Conservation (phyloP, 2,888 invertebrate genomes). For the Latheticus oryzae region DNA sequence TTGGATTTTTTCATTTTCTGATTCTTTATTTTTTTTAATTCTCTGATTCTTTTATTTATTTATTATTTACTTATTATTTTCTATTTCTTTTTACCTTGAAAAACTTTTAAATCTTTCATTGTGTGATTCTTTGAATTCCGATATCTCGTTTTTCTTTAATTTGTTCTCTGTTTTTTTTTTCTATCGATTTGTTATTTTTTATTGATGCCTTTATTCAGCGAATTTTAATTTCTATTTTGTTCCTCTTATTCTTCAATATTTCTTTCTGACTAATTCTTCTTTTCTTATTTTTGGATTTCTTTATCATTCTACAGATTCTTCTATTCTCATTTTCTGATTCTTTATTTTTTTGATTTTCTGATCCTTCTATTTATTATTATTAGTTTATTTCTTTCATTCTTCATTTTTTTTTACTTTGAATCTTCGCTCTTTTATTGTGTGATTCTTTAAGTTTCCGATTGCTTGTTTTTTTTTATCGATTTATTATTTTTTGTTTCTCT, state of each 20-base stretch:
- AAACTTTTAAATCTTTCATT: not conserved
- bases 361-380: no score
- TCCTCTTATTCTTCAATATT: not conserved
- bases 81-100: not conserved
- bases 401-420: no score
- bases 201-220: not conserved
- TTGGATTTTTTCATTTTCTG: no score
- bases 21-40: not conserved
- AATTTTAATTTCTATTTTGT: not conserved
- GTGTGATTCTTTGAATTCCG: not conserved
- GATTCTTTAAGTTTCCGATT: no score
- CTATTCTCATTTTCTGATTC: no score
- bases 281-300: no score
- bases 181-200: not conserved
- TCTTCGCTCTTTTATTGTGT: no score
- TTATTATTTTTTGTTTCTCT: no score
- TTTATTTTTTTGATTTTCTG: no score
- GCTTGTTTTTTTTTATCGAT: no score
- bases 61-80: not conserved
- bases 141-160: not conserved
- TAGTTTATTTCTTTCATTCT: no score
- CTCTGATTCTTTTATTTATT: not conserved
- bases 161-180: not conserved
- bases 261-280: not conserved
- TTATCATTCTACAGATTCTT: no score